Base-by-base conservation (phyloP, 2,797 vertebrate species). In the Propithecus deckenii region DNA sequence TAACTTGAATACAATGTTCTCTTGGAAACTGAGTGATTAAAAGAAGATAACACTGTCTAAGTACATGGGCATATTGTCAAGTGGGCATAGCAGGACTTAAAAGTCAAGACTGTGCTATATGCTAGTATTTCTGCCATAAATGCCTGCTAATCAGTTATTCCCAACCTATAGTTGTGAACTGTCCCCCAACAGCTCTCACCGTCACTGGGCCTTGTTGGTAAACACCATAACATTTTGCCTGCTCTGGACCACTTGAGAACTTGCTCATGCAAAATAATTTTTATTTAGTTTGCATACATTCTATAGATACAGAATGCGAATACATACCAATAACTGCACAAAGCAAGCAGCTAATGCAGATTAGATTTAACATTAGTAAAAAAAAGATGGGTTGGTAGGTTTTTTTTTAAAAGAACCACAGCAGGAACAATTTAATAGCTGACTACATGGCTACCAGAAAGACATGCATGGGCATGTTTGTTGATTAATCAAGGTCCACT, bases 381-480 rank as follows among this genome's bases (percentile, higher is more conserved):
- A 32, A 93, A 93, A 79, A 93, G 38, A 32, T 20, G 88, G 61
- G 1, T 97, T 98, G 93, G 86, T 95, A 81, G 35, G 15, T 46
- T 30, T 28, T 55, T 46, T 46, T 52, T 38, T 38, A 5, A 57
- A 67, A 78, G 72, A n/a, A 59, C 5, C 76, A 14, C 74, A 57
- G 43, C n/a, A 80, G 71, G 69, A 92, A 25, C 10, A 13, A 46
- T 69, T 65, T n/a, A 12, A 65, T 14, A 65, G 95, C 83, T 65
- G 87, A 35, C 74, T 63, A 67, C 97, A 32, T 84, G 59, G 96
- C 61, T 48, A 79, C 86, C 86, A 88, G 85, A 83, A 91, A 89
- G 95, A 79, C 98, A 17, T 96, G 98, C 95, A 93, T 43, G 48
- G 98, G 81, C 98, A 97, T 97, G 98, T 94, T 97, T 95, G 83